These are phyloP conservation scores for Cephalopholis sonnerati DNA, from an alignment of 2,113 vertebrate genomes.

Conservation along the genomic window DNA sequence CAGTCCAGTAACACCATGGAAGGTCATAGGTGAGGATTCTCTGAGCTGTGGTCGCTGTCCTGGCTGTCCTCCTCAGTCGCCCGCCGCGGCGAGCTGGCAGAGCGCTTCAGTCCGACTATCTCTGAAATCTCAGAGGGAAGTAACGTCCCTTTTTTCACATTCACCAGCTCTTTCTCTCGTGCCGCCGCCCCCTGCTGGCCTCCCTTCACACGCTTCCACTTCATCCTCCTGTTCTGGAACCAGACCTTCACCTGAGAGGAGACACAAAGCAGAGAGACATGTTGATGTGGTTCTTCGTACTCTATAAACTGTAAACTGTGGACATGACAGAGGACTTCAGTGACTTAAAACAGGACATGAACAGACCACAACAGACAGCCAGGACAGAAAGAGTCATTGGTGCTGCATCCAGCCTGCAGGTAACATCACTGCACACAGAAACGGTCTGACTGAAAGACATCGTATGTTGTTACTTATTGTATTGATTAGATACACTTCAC, in stretches of 20 bases:
- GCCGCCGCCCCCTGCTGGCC: constrained; percentile 97
- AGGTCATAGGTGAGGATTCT: constrained; percentile 95
- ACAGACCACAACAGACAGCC: too few relatives aligned
- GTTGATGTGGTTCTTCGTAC: too few relatives aligned
- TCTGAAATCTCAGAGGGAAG: constrained; percentile 94
- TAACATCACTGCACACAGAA: too few relatives aligned
- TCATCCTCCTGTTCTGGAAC: constrained; percentile 99
- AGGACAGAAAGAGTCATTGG: too few relatives aligned
- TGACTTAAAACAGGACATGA: too few relatives aligned
- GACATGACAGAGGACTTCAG: too few relatives aligned
- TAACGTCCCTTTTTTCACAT: constrained; percentile 96
- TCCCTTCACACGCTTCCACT: constrained; percentile 99
- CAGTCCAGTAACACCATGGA: background rate
- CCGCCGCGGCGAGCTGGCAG: constrained; percentile 87
- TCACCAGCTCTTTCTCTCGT: constrained; percentile 97
- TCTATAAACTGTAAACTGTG: constrained; percentile 60
- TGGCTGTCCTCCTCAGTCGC: constrained; percentile 97
- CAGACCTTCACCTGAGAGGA: constrained; percentile 94
- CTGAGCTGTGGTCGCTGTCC: constrained; percentile 97
- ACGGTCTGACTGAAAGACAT: too few relatives aligned
- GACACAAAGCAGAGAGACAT: background rate
- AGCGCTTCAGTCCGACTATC: constrained; percentile 87
- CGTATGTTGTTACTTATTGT: too few relatives aligned
- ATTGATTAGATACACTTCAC: too few relatives aligned
- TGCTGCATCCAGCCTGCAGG: too few relatives aligned